Base-by-base conservation (phyloP, 1,140 invertebrate species). In the Drosophila elegans region DNA sequence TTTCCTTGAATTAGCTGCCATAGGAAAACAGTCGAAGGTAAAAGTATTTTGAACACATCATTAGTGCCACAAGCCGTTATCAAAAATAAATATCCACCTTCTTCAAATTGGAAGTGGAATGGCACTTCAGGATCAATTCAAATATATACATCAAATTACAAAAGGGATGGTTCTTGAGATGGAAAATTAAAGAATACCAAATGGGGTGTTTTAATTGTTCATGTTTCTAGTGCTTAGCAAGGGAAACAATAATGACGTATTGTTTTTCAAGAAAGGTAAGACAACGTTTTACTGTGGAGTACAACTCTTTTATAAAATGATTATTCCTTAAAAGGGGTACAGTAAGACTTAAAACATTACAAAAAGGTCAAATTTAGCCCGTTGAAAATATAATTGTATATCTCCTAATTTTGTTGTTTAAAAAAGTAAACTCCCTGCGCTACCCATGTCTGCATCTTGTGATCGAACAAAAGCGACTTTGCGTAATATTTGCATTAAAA, bases 401-500 rank as follows among this genome's bases (percentile, higher is more conserved):
- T n/a, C n/a, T n/a, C n/a, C n/a, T n/a, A n/a, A n/a, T 12, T 44
- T 11, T 25, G 10, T 21, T 21, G 12, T 12, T 4, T 9, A 1
- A 1, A 25, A 45, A 41, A 3, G 0, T 6, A 32, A 21, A 5
- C 38, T 11, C 56, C 9, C 21, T 10, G 3, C 27, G 9, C 2
- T 11, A 38, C 13, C 59, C 51, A 27, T 11, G 39, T 25, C 27
- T 39, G 32, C 36, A 27, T 53, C 6, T 41, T 10, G 38, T 53
- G 27, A n/a, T 21, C 7, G 7, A 12, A 41, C 39, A 34, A 55
- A 16, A 44, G 39, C 46, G 59, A 62, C 55, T n/a, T n/a, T 77
- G 57, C 51, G 41, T 57, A 45, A 67, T 72, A 89, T 88, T 88
- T 88, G 68, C 80, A 84, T 89, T 84, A 68, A 78, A 63, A 64